phyloP scores from a whole-genome alignment of 2,888 invertebrate species.

The Rhorus exstirpatorius region DNA sequence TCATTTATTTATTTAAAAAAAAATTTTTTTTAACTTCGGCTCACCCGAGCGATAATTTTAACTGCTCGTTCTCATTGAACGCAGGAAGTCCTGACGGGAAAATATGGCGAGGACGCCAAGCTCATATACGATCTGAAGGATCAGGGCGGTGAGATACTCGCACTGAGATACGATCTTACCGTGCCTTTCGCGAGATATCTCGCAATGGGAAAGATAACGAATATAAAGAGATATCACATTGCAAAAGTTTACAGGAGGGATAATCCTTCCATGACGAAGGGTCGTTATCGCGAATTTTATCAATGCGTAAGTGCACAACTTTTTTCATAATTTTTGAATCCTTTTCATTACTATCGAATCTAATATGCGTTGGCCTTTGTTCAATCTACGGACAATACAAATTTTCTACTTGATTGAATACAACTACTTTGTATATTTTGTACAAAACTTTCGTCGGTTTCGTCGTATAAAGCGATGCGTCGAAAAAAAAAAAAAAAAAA shows the following conservation, averaged over 20 bases:
- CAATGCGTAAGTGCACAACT: constrained; percentile 94
- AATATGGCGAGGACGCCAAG: constrained; percentile 99
- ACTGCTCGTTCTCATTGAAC: constrained; percentile 59
- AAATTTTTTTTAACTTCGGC: too few relatives aligned
- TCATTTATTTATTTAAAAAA: too few relatives aligned
- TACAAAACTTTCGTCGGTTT: too few relatives aligned
- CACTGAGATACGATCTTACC: constrained; percentile 98
- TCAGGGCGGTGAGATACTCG: constrained; percentile 98
- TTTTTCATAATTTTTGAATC: too few relatives aligned
- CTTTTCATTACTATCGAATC: too few relatives aligned
- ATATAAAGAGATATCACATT: constrained; percentile 98
- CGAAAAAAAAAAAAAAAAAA: too few relatives aligned
- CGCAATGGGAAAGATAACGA: constrained; percentile 98
- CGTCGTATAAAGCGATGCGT: too few relatives aligned
- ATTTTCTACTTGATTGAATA: too few relatives aligned
- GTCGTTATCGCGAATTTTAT: constrained; percentile 99
- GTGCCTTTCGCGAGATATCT: constrained; percentile 99
- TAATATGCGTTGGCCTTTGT: too few relatives aligned
- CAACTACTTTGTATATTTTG: too few relatives aligned
- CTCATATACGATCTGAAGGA: constrained; percentile 99
- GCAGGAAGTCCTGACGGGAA: constrained; percentile 98
- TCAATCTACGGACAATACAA: too few relatives aligned
- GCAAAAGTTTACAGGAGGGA: constrained; percentile 99
- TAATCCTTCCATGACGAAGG: constrained; percentile 98
- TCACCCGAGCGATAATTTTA: too few relatives aligned